These are phyloP conservation scores for Drosophila triauraria DNA, from an alignment of 1,140 invertebrate genomes.

Conservation along the genomic window DNA sequence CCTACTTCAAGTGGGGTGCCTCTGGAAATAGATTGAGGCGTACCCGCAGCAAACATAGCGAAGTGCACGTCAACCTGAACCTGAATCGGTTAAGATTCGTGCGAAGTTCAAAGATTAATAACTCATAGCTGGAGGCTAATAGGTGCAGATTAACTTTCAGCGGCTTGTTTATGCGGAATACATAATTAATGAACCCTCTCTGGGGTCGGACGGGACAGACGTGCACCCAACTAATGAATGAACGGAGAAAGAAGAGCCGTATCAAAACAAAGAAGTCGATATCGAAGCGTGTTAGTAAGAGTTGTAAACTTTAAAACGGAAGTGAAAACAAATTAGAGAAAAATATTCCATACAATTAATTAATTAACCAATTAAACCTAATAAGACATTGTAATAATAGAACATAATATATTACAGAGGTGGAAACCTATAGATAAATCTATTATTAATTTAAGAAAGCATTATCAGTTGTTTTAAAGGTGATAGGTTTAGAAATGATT, in stretches of 20 bases:
- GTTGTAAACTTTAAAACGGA: constrained; percentile 1
- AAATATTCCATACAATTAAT: neutral
- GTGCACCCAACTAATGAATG: constrained; percentile 37
- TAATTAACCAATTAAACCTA: neutral
- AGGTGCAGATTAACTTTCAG: constrained; percentile 22
- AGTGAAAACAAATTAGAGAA: neutral
- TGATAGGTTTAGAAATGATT: neutral
- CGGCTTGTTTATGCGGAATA: constrained; percentile 27
- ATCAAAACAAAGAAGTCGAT: constrained; percentile 61
- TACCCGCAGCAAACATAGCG: constrained; percentile 41
- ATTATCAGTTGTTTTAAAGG: too few relatives aligned
- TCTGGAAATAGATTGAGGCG: constrained; percentile 31
- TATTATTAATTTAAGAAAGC: too few relatives aligned
- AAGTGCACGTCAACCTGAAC: constrained; percentile 44
- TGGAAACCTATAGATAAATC: neutral
- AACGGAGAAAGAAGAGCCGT: constrained; percentile 21
- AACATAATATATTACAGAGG: neutral
- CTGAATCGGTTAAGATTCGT: constrained; percentile 29
- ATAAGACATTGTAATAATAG: neutral
- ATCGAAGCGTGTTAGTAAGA: neutral
- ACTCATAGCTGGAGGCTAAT: constrained; percentile 10
- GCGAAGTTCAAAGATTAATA: constrained; percentile 48
- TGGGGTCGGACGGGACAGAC: constrained; percentile 2
- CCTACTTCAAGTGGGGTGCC: constrained; percentile 50
- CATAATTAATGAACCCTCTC: constrained; percentile 42